Evolutionary conservation across 2,113 vertebrate genomes (phyloP).

Genomic region (Epinephelus fuscoguttatus): DNA sequence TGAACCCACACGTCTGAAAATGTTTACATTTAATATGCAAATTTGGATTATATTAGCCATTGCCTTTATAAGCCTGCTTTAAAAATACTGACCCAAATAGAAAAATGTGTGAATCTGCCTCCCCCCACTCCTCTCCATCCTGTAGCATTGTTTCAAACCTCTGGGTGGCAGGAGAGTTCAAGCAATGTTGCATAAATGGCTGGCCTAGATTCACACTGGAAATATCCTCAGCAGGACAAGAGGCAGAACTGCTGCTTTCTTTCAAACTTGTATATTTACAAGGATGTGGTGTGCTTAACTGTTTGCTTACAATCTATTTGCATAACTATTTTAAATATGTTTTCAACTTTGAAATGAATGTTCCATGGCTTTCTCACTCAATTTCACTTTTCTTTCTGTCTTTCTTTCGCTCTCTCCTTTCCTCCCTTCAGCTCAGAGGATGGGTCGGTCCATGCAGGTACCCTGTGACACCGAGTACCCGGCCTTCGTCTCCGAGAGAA

Average conservation of each 20-base stretch:
- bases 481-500: constrained; percentile 97
- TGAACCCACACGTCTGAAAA: background rate
- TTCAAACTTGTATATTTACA: constrained; percentile 63
- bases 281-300: constrained; percentile 55
- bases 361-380: constrained; percentile 43
- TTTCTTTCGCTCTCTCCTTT: background rate
- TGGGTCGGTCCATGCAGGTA: constrained; percentile 90
- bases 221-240: constrained; percentile 38
- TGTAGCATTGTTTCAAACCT: constrained; percentile 62
- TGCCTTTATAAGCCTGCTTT: constrained; percentile 12
- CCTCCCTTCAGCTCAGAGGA: constrained; percentile 89
- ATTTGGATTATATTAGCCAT: background rate
- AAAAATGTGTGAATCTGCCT: background rate
- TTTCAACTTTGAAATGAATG: constrained; percentile 48
- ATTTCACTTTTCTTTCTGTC: background rate
- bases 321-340: constrained; percentile 49
- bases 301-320: constrained; percentile 59
- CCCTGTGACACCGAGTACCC: constrained; percentile 98
- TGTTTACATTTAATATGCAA: constrained; percentile 20
- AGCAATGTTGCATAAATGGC: constrained; percentile 47
- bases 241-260: constrained; percentile 56
- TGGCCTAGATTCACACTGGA: constrained; percentile 39
- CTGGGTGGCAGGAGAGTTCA: constrained; percentile 79
- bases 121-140: background rate
- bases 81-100: constrained; percentile 11